Evolutionary conservation across 2,888 invertebrate genomes (phyloP).

Genomic region (Pyrocoelia pectoralis): DNA sequence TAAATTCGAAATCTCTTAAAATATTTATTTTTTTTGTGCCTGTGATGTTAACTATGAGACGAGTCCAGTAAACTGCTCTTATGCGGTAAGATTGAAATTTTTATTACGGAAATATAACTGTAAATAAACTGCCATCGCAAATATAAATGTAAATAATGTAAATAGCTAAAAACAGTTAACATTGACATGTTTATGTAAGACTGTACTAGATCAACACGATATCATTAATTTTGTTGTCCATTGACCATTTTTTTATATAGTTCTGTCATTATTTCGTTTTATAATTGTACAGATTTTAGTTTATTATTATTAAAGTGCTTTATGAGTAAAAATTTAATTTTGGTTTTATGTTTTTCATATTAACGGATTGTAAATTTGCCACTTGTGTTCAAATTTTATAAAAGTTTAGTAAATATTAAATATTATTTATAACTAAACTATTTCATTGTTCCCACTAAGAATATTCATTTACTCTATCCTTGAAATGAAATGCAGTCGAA

Average conservation of each 20-base stretch:
- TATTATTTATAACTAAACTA: constrained; percentile 11
- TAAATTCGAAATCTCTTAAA: not conserved
- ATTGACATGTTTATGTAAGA: not conserved
- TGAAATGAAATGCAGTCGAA: no score
- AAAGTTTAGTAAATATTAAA: constrained; percentile 28
- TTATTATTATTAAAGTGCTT: not conserved
- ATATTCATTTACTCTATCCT: no score
- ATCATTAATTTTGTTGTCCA: not conserved
- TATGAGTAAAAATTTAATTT: no score
- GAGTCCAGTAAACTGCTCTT: not conserved
- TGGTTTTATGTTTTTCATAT: not conserved
- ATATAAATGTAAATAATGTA: not conserved
- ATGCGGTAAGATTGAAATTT: no score
- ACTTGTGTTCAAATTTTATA: constrained; percentile 43
- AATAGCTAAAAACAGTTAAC: not conserved
- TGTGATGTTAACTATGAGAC: not conserved
- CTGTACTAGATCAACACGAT: not conserved
- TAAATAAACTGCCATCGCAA: not conserved
- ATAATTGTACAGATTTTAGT: not conserved
- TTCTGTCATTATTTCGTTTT: not conserved
- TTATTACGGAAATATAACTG: no score
- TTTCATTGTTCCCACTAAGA: no score
- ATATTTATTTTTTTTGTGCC: not conserved
- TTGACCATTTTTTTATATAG: not conserved
- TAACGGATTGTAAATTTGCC: constrained; percentile 33